phyloP scores from a whole-genome alignment of 2,797 vertebrate genomes.

The Brachyrhaphis roseni region DNA sequence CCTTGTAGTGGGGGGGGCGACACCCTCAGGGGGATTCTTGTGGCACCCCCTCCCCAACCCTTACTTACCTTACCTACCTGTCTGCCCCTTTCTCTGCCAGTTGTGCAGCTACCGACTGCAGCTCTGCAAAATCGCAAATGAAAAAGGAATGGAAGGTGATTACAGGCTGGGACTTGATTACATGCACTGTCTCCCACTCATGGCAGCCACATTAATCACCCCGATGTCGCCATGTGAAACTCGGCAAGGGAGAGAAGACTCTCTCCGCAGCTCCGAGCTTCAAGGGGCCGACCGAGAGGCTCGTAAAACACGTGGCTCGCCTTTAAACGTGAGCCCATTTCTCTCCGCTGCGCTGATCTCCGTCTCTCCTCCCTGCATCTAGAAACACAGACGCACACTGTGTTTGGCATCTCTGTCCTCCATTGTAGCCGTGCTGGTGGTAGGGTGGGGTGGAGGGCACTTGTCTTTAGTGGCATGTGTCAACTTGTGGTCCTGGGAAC shows the following conservation, averaged over 20 bases:
- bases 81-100: constrained; percentile 12
- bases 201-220: constrained; percentile 75
- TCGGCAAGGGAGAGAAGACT: constrained; percentile 39
- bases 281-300: constrained; percentile 50
- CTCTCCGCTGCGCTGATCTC: constrained; percentile 15
- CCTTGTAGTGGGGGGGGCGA: constrained; percentile 40
- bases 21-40: constrained; percentile 48
- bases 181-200: constrained; percentile 75
- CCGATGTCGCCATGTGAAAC: constrained; percentile 52
- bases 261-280: constrained; percentile 31
- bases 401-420: constrained; percentile 59
- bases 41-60: constrained; percentile 28
- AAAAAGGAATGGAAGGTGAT: constrained; percentile 74
- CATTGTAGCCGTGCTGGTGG: constrained; percentile 47
- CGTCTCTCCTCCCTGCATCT: constrained; percentile 23
- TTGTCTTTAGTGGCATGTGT: constrained; percentile 72
- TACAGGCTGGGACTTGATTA: constrained; percentile 77
- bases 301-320: constrained; percentile 35
- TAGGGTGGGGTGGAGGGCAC: constrained; percentile 15
- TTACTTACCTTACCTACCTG: background rate
- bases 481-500: constrained; percentile 77
- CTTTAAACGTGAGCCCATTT: constrained; percentile 26
- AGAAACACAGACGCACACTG: constrained; percentile 67
- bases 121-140: constrained; percentile 70
- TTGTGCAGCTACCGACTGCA: constrained; percentile 37